A percentile compares a stretch with the other conserved stretches of the same genome.
These are phyloP conservation scores for Propsilocerus akamusi DNA, from an alignment of 1,140 invertebrate species.

Conservation along the genomic window DNA sequence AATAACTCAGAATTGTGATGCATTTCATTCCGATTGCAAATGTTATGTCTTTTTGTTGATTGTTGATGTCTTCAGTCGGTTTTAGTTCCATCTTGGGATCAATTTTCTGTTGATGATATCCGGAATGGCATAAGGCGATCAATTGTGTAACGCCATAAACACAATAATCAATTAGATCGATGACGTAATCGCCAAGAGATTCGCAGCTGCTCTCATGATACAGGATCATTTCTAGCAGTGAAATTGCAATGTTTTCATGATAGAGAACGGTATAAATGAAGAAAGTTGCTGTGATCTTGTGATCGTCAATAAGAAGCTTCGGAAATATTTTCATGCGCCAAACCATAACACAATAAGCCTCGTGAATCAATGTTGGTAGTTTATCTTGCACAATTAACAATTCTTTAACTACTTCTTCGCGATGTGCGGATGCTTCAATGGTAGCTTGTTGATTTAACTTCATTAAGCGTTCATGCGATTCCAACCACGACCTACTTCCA, in stretches of 20 bases:
- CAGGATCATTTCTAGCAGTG: slow-evolving; percentile 50
- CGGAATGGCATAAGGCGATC: slow-evolving; percentile 23
- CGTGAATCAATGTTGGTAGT: too few species aligned
- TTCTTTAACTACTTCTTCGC: slow-evolving; percentile 51
- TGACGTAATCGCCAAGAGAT: slow-evolving; percentile 41
- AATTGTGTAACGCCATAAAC: slow-evolving; percentile 33
- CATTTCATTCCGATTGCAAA: slow-evolving; percentile 53
- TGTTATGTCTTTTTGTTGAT: slow-evolving; percentile 40
- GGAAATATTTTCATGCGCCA: slow-evolving; percentile 61
- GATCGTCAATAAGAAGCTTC: slow-evolving; percentile 40
- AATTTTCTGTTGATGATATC: slow-evolving; percentile 9
- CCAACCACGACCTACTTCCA: slow-evolving; percentile 38
- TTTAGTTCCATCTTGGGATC: not conserved
- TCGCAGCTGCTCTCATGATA: slow-evolving; percentile 52
- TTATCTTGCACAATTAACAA: too few species aligned
- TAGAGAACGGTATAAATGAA: slow-evolving; percentile 52
- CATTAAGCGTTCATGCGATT: slow-evolving; percentile 53
- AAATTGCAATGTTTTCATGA: slow-evolving; percentile 46
- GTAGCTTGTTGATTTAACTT: slow-evolving; percentile 63
- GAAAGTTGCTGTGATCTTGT: slow-evolving; percentile 44
- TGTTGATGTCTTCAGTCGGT: slow-evolving; percentile 31
- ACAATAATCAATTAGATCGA: slow-evolving; percentile 59
- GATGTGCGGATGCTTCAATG: slow-evolving; percentile 41
- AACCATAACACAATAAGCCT: slow-evolving; percentile 50
- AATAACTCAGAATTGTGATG: slow-evolving; percentile 42